Evolutionary conservation across 2,888 invertebrate genomes (phyloP).

Genomic region (Alsophila aescularia): DNA sequence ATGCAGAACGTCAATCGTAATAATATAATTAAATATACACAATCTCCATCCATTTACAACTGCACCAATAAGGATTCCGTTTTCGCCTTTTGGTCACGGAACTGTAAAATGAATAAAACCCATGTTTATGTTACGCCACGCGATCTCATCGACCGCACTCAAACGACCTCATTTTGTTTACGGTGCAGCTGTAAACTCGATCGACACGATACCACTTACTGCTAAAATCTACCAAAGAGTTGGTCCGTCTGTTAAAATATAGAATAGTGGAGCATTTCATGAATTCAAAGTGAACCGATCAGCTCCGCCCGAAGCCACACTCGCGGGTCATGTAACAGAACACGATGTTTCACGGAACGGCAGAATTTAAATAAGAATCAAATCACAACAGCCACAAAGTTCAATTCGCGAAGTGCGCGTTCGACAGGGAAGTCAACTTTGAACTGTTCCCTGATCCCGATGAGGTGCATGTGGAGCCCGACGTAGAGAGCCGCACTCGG

Average conservation of each 20-base stretch:
- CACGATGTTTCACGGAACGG: conserved; percentile 23
- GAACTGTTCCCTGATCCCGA: background rate
- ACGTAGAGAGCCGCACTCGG: conserved; percentile 20
- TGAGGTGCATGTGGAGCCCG: background rate
- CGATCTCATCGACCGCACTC: conserved; percentile 24
- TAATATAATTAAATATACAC: conserved; percentile 53
- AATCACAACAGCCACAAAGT: conserved; percentile 46
- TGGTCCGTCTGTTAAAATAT: conserved; percentile 75
- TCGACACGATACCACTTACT: conserved; percentile 58
- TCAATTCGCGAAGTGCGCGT: conserved; percentile 32
- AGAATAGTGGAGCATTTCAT: conserved; percentile 40
- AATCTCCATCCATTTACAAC: conserved; percentile 43
- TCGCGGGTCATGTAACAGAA: conserved; percentile 50
- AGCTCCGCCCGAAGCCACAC: conserved; percentile 55
- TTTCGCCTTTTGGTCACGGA: background rate
- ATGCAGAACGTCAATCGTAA: conserved; percentile 59
- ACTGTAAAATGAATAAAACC: background rate
- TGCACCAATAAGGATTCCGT: conserved; percentile 13
- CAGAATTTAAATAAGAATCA: conserved; percentile 27
- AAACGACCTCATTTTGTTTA: conserved; percentile 30
- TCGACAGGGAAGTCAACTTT: background rate
- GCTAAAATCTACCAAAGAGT: conserved; percentile 73
- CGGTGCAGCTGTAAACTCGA: conserved; percentile 52
- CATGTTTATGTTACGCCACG: background rate
- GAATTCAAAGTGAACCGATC: conserved; percentile 40